Base-by-base conservation (phyloP, 2,113 vertebrate species). In the Cottus gobio region DNA sequence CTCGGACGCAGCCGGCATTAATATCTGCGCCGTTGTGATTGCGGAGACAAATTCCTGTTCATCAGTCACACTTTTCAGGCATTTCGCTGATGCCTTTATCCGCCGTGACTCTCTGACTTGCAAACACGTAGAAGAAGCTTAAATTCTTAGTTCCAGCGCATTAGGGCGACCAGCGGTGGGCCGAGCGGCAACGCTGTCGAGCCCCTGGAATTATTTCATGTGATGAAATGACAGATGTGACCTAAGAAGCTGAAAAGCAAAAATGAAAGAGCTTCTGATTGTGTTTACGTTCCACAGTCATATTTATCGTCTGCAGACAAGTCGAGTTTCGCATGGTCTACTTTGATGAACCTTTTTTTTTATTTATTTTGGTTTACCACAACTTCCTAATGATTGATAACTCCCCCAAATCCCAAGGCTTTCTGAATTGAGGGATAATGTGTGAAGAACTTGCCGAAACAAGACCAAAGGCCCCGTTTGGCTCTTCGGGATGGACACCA, bases 1-100 rank as follows among this genome's bases (percentile, higher is more conserved):
- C n/a, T 37, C 13, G 34, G 50, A 54, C 31, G 54, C 34, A 37
- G 31, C 13, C 24, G 67, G 50, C 31, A 26, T 70, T 56, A 70
- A 31, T 15, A n/a, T 68, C 44, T 18, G 48, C 11, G 7, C 31
- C 22, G 15, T 34, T 54, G 48, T 6, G 67, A 70, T 54, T 54
- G 31, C 48, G 3, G 2, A 70, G 68, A 39, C 68, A 11, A 39
- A 70, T 56, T 70, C 68, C n/a, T 28, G 68, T n/a, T 70, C 67
- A 57, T 70, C 56, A 39, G 68, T 56, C 26, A 26, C 5, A 39
- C 68, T 70, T 34, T 70, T 70, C n/a, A 56, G 39, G n/a, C 68
- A 24, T 28, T 70, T 70, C 39, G 68, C 34, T 70, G 68, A 57
- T 12, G 66, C 22, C 31, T 54, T 69, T 16, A 52, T 37, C 66